These are phyloP conservation scores for Saturnia pavonia DNA, from an alignment of 2,888 invertebrate genomes.

Conservation along the genomic window DNA sequence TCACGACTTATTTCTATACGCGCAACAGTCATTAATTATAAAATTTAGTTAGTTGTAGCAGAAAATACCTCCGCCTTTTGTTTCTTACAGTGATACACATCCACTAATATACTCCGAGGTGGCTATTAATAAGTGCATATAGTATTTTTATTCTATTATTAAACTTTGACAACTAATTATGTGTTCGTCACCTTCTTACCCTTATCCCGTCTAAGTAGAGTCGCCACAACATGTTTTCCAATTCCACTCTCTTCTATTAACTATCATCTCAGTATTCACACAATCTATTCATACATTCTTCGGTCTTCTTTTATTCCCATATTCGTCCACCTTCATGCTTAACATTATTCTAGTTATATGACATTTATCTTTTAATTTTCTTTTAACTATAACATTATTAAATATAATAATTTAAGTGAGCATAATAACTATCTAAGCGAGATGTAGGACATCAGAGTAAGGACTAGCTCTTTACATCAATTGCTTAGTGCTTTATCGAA, in stretches of 20 bases:
- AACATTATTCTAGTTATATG: too few relatives aligned
- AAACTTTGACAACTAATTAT: background rate
- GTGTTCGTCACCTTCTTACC: background rate
- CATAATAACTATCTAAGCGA: background rate
- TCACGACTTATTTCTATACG: too few relatives aligned
- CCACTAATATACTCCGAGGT: background rate
- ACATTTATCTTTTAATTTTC: background rate
- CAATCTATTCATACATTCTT: too few relatives aligned
- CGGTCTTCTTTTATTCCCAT: too few relatives aligned
- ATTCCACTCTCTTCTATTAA: too few relatives aligned
- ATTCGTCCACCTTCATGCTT: too few relatives aligned
- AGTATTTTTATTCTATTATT: background rate
- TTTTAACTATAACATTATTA: background rate
- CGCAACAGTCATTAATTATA: too few relatives aligned
- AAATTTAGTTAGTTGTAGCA: too few relatives aligned
- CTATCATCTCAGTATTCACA: too few relatives aligned
- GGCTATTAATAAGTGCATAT: background rate
- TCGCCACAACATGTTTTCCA: too few relatives aligned
- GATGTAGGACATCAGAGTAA: background rate
- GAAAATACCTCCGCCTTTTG: background rate
- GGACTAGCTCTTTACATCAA: background rate
- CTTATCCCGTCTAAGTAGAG: too few relatives aligned
- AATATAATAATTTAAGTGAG: background rate
- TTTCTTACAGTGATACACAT: background rate
- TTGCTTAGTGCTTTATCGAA: slow-evolving; percentile 11